Conservation (phyloP, 1,140 invertebrate genomes). For the Andrena cerasifolii region DNA sequence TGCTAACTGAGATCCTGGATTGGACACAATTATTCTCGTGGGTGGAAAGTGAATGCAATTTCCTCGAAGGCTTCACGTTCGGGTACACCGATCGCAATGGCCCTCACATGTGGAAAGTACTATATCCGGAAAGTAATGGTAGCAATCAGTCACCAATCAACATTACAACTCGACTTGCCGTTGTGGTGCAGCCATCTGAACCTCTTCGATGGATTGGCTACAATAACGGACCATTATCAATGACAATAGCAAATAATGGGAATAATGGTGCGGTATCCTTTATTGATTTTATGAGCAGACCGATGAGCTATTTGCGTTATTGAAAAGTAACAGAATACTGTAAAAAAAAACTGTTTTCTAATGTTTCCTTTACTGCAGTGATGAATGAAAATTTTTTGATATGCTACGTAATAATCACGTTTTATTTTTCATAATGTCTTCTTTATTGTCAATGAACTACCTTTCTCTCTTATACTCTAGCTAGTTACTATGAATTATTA, state of each 20-base stretch:
- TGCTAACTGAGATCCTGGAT: constrained; percentile 69
- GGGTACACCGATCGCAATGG: constrained; percentile 67
- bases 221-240: constrained; percentile 59
- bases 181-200: constrained; percentile 65
- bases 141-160: constrained; percentile 77
- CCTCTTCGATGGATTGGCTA: constrained; percentile 71
- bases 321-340: not conserved
- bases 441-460: too few relatives aligned
- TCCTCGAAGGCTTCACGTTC: constrained; percentile 32
- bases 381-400: not conserved
- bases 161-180: constrained; percentile 69
- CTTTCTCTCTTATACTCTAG: too few relatives aligned
- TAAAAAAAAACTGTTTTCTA: not conserved
- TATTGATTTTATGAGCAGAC: not conserved
- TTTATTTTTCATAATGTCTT: too few relatives aligned
- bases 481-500: not conserved
- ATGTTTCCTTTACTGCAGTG: not conserved
- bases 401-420: too few relatives aligned
- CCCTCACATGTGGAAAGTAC: constrained; percentile 75
- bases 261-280: constrained; percentile 64
- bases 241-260: constrained; percentile 69
- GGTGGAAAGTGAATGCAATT: constrained; percentile 6
- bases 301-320: not conserved
- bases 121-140: constrained; percentile 60
- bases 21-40: constrained; percentile 62